These are phyloP conservation scores for Pluvialis apricaria DNA, from an alignment of 2,113 vertebrate species.

Conservation along the genomic window DNA sequence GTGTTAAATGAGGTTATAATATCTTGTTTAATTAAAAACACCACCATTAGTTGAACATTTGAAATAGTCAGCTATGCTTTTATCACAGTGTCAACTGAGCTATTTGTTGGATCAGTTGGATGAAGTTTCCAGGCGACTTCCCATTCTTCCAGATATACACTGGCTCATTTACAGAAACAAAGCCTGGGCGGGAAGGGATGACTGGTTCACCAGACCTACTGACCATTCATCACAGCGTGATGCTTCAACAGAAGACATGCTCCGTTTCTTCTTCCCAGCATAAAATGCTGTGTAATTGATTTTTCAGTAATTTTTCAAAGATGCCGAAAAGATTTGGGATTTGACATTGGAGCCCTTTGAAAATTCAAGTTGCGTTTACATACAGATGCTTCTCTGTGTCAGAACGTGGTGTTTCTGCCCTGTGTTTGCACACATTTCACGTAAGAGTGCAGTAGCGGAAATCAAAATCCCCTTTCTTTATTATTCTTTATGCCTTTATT, in stretches of 20 bases:
- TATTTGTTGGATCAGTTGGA: conserved; percentile 31
- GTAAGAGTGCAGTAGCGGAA: not conserved
- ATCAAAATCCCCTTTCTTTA: not conserved
- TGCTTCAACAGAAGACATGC: conserved; percentile 7
- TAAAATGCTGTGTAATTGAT: not conserved
- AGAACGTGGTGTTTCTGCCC: not conserved
- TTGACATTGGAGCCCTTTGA: not conserved
- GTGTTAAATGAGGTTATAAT: not conserved
- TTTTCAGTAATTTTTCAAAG: conserved; percentile 1
- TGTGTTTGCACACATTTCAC: not conserved
- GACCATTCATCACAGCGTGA: not conserved
- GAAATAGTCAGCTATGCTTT: not conserved
- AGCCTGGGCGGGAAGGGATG: not conserved
- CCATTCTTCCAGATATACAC: not conserved
- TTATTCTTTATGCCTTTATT: not conserved
- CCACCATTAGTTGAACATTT: not conserved
- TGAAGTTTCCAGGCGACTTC: conserved; percentile 26
- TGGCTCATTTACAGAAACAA: conserved; percentile 38
- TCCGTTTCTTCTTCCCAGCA: not conserved
- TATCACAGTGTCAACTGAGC: not conserved
- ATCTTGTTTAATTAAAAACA: not conserved
- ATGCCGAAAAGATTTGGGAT: not conserved
- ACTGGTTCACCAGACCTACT: conserved; percentile 10
- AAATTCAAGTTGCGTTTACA: not conserved
- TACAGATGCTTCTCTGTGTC: not conserved